Evolutionary conservation across 2,797 vertebrate genomes (phyloP).

Genomic region (Ciconia nigra): DNA sequence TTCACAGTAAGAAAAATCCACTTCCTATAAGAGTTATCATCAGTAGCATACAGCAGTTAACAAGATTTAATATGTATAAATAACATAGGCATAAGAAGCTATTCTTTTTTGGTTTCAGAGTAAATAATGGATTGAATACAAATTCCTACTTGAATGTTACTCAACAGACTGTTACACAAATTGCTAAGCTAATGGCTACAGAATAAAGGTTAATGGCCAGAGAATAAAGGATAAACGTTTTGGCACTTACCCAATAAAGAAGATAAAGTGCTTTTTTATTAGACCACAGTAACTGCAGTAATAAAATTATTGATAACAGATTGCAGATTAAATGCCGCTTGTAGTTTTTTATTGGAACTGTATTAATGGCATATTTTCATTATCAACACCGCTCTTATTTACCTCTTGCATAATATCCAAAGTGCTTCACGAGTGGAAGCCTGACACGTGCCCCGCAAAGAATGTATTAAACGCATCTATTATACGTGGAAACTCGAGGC

Average conservation of each 20-base stretch:
- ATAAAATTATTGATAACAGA: constrained; percentile 69
- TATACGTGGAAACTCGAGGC: neutral
- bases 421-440: neutral
- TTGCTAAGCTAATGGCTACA: constrained; percentile 53
- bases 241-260: constrained; percentile 62
- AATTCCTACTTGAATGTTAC: constrained; percentile 52
- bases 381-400: constrained; percentile 12
- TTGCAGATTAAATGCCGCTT: constrained; percentile 5
- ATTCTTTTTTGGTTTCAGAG: constrained; percentile 15
- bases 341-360: constrained; percentile 26
- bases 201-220: constrained; percentile 65
- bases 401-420: neutral
- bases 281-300: constrained; percentile 27
- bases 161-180: constrained; percentile 54
- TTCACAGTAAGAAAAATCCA: neutral
- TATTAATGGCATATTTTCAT: constrained; percentile 52
- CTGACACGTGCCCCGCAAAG: neutral
- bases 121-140: constrained; percentile 55
- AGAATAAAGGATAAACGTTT: constrained; percentile 62
- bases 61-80: constrained; percentile 19
- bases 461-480: neutral
- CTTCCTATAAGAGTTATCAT: neutral
- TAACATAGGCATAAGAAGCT: neutral
- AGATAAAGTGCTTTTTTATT: constrained; percentile 64
- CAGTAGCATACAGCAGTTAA: neutral